Conservation (phyloP, 2,797 vertebrate genomes). For the Xiphorhynchus erythropygius region DNA sequence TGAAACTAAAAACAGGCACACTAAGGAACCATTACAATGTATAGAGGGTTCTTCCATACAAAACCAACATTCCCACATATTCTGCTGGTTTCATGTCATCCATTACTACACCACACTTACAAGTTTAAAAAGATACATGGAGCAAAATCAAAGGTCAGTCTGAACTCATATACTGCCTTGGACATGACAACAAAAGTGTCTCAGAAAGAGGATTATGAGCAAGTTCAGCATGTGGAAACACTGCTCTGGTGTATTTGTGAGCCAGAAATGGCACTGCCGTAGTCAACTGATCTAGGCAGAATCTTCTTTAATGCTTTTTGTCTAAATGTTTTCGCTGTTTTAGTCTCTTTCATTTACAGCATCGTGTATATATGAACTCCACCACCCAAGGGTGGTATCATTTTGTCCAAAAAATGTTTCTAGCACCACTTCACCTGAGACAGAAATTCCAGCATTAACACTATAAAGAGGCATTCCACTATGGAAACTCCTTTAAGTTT, state of each 20-base stretch:
- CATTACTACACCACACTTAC: neutral
- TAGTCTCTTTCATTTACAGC: neutral
- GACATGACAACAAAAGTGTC: neutral
- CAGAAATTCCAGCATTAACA: neutral
- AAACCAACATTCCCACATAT: neutral
- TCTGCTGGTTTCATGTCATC: neutral
- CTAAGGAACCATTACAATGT: neutral
- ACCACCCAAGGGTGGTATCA: neutral
- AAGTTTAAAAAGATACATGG: neutral
- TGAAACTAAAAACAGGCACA: neutral
- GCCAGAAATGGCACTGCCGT: neutral
- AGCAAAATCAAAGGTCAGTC: neutral
- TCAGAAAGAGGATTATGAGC: neutral
- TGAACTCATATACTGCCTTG: neutral
- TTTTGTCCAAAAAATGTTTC: neutral
- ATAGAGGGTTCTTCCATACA: fast-evolving
- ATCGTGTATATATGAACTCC: neutral
- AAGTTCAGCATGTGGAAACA: neutral
- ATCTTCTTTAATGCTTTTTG: neutral
- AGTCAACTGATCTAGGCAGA: neutral
- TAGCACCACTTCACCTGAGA: neutral
- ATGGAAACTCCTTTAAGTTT: neutral
- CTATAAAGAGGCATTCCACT: neutral
- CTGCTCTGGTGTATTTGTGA: neutral
- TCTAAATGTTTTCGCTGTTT: neutral